phyloP scores from a whole-genome alignment of 2,113 vertebrate genomes.

The Copsychus sechellarum region DNA sequence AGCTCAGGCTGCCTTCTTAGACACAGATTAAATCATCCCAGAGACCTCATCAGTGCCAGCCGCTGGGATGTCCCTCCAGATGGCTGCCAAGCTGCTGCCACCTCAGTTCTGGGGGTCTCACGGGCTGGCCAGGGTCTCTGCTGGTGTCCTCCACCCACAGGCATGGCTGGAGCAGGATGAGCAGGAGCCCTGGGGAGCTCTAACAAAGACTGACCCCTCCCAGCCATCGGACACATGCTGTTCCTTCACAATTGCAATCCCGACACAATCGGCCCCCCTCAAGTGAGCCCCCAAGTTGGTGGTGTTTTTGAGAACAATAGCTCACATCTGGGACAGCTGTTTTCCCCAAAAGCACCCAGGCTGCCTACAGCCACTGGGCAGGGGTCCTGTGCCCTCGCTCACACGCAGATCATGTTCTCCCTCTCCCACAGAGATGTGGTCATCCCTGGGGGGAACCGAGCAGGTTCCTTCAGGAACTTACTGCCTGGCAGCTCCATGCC shows the following conservation, averaged over 20 bases:
- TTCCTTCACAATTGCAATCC: conserved; percentile 34
- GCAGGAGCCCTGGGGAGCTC: neutral
- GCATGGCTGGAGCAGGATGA: rapidly evolving
- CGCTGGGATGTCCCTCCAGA: neutral
- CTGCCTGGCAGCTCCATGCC: neutral
- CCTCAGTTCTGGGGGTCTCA: neutral
- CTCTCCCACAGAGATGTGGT: neutral
- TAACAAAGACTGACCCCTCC: conserved; percentile 1
- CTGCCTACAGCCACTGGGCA: neutral
- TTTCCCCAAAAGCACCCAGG: neutral
- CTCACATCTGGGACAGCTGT: conserved; percentile 40
- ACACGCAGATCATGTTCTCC: neutral
- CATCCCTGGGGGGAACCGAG: neutral
- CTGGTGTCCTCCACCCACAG: neutral
- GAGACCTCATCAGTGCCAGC: neutral
- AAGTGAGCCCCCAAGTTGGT: neutral
- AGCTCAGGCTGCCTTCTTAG: conserved; percentile 40
- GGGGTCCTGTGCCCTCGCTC: neutral
- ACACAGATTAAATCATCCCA: conserved; percentile 2
- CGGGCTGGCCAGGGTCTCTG: neutral
- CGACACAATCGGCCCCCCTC: neutral
- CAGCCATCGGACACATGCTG: neutral
- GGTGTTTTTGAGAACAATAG: conserved; percentile 19
- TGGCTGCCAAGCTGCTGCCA: neutral
- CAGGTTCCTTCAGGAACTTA: neutral